A percentile compares a stretch with the other conserved stretches of the same genome.
These are phyloP conservation scores for Alfaro cultratus DNA, from an alignment of 2,797 vertebrate genomes.

Conservation along the genomic window DNA sequence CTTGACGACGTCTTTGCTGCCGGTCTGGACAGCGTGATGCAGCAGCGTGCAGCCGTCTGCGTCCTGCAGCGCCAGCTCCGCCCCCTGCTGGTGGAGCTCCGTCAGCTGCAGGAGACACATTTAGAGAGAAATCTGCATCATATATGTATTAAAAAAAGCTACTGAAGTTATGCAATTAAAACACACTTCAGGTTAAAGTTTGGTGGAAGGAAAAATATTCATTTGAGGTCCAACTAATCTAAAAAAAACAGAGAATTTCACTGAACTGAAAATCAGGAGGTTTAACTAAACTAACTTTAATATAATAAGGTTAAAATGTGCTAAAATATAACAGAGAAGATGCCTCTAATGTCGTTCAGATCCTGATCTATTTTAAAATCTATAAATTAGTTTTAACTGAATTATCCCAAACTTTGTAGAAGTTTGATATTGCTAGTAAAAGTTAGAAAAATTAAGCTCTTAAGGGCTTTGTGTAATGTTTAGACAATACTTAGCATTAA, in stretches of 20 bases:
- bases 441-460: too few relatives aligned
- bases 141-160: too few relatives aligned
- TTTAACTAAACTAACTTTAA: background rate
- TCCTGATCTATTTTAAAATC: too few relatives aligned
- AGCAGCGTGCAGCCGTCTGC: slow-evolving; percentile 85
- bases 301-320: background rate
- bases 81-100: slow-evolving; percentile 86
- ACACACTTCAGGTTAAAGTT: background rate
- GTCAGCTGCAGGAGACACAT: slow-evolving; percentile 77
- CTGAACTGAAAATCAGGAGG: background rate
- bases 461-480: background rate
- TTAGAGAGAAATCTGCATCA: background rate
- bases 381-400: too few relatives aligned
- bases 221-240: background rate
- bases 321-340: background rate
- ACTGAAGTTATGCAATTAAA: background rate
- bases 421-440: too few relatives aligned
- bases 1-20: slow-evolving; percentile 90
- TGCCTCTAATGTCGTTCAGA: too few relatives aligned
- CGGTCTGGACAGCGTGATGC: slow-evolving; percentile 86
- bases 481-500: background rate
- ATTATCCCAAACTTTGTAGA: too few relatives aligned
- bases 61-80: slow-evolving; percentile 84
- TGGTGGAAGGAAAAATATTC: background rate
- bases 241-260: too few relatives aligned